Base-by-base conservation (phyloP, 2,113 vertebrate species). In the Sigmodon hispidus region DNA sequence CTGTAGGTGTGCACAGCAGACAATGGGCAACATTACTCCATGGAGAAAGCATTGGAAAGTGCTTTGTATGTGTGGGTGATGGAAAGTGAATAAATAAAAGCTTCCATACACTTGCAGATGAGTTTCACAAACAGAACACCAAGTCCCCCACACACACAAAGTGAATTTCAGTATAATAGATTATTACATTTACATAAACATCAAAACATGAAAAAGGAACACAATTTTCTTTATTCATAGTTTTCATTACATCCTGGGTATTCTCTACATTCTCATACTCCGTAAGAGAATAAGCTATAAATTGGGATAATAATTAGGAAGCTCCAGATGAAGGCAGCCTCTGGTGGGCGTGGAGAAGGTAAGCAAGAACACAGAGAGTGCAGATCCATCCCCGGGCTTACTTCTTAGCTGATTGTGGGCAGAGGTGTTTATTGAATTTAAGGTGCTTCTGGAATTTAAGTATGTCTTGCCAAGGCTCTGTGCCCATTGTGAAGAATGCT, bases 251-350 rank as follows among this genome's bases (percentile, higher is more conserved):
- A 87, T 52, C 89, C 67, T 89, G 43, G 34, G 40, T 63, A 75
- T 88, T 75, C 22, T 52, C 69, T 40, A 36, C 11, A 59, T 87
- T 69, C 81, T 9, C 43, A 1, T 69, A 2, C 61, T 94, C 43
- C 84, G 21, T 36, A 94, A 94, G 93, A 93, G 22, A 84, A 63
- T 69, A 91, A 75, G 15, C 91, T 84, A 5, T 65, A 80, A 96
- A 61, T 88, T 5, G 31, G 4, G 87, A 92, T 81, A 61, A 93
- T 73, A 76, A 87, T 93, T 88, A 92, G 50, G 43, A 94, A 65
- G 59, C 67, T 94, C 57, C 50, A 70, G 91, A 86, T 11, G 92
- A 63, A 40, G 22, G 7, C 48, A 75, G 34, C 55, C 50, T 91
- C 45, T 94, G n/a, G 4, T 77, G n/a, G 31, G 29, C 4, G 10